Percentiles rank a stretch among this genome's conserved stretches.
Evolutionary conservation across 2,888 invertebrate genomes (phyloP).

Genomic region (Seladonia tumulorum): DNA sequence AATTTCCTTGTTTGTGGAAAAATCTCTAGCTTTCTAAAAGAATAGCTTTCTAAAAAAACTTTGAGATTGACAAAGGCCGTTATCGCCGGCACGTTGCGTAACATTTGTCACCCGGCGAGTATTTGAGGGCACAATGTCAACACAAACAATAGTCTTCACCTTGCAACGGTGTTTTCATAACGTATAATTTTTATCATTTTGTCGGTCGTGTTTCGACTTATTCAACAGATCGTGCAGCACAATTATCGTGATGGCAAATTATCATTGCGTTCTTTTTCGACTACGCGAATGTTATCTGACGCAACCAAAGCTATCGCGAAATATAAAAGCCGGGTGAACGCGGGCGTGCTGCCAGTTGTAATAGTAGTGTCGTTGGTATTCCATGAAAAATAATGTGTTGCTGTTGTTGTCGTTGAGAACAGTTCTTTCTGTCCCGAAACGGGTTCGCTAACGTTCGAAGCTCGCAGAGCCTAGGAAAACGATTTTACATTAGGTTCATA

Average conservation of each 20-base stretch:
- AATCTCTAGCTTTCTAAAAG: background rate
- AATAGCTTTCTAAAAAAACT: background rate
- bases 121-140: background rate
- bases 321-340: constrained; percentile 79
- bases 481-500: background rate
- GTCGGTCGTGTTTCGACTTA: background rate
- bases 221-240: background rate
- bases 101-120: background rate
- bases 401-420: background rate
- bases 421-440: background rate
- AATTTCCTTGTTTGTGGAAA: background rate
- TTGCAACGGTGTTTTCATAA: background rate
- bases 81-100: background rate
- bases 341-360: constrained; percentile 72
- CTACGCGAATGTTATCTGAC: constrained; percentile 74
- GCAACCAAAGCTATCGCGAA: constrained; percentile 78
- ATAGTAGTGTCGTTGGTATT: constrained; percentile 54
- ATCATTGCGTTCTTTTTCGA: constrained; percentile 47
- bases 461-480: background rate
- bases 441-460: background rate
- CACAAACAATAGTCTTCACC: background rate
- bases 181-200: background rate
- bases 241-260: background rate
- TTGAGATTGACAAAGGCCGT: background rate
- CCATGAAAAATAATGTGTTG: constrained; percentile 32